Evolutionary conservation across 37 sponge, comb jelly and placozoan species (phyloP), one percentile per base, ranked within the genome.

Genomic region (Diacarnus erythraeanus): DNA sequence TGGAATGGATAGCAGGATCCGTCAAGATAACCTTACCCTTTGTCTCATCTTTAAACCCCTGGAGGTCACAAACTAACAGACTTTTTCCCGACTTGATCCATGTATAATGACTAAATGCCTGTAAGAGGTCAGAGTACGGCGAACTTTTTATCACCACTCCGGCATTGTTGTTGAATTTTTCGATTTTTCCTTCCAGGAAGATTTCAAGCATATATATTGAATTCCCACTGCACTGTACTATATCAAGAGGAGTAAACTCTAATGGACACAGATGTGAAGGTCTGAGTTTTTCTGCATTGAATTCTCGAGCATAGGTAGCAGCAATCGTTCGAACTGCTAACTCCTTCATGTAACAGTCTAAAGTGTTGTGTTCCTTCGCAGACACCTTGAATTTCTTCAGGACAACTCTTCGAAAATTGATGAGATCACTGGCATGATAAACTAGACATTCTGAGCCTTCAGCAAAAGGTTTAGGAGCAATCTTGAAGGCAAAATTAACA

Each of bases 71-170:
- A 17, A 91, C 57, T 0, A 91, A 34, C 41, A 91, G 67, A 34
- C 56, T 66, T 43, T 79, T 58, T 22, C 86, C 82, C 0, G 90
- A 90, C 36, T 58, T 78, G 21, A 77, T 82, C 61, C 72, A 90
- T 1, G 90, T 78, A 70, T 58, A 91, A 36, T 91, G 91, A 42
- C 91, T 91, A 64, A 86, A 91, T 0, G 91, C 91, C 69, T 91
- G 91, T 34, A 91, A 23, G 3, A 78, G 33, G 20, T 86, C 88
- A 42, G 83, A 79, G 8, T 60, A 42, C 0, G 83, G 84, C 0
- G 74, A 59, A 26, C 43, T 57, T 29, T 25, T 33, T 2, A 60
- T 42, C 26, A 86, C 88, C 17, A 85, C 65, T 1, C 88, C 87
- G 51, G 30, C 17, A 36, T 91, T 91, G 70, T 71, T 86, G 79